Conservation (phyloP, 2,113 vertebrate species). For the Phylloscopus trochiloides region DNA sequence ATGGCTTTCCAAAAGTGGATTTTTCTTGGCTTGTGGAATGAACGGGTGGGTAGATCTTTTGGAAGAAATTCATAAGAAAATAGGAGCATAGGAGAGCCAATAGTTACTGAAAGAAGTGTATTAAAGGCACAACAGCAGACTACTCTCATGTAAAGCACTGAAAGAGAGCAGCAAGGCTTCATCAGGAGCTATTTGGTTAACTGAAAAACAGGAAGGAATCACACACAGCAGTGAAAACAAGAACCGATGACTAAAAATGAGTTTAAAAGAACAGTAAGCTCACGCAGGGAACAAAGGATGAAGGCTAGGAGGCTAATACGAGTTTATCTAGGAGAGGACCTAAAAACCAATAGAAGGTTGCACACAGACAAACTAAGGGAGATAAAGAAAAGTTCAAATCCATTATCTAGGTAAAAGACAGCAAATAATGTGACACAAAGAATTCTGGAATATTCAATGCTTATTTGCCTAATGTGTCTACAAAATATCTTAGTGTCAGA, state of each 20-base stretch:
- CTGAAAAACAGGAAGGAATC: not conserved
- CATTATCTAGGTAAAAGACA: not conserved
- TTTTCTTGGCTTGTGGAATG: not conserved
- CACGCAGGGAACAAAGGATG: not conserved
- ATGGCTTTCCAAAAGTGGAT: not conserved
- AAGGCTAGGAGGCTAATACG: not conserved
- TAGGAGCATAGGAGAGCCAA: not conserved
- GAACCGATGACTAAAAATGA: not conserved
- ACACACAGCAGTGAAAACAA: not conserved
- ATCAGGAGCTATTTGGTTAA: not conserved
- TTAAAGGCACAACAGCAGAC: not conserved
- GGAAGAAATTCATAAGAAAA: slow-evolving; percentile 26
- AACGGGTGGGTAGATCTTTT: not conserved
- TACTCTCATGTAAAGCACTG: not conserved
- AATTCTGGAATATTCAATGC: not conserved
- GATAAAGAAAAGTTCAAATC: not conserved
- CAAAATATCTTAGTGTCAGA: not conserved
- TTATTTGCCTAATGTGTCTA: not conserved
- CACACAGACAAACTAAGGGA: not conserved
- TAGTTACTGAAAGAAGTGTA: not conserved
- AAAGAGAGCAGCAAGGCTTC: not conserved
- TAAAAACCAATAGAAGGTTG: not conserved
- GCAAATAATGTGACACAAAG: not conserved
- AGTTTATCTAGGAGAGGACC: not conserved
- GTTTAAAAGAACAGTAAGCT: not conserved